Percentiles rank a stretch among this genome's conserved stretches.
Evolutionary conservation across 2,888 invertebrate species (phyloP).

Genomic region (Sminthurides aquaticus): DNA sequence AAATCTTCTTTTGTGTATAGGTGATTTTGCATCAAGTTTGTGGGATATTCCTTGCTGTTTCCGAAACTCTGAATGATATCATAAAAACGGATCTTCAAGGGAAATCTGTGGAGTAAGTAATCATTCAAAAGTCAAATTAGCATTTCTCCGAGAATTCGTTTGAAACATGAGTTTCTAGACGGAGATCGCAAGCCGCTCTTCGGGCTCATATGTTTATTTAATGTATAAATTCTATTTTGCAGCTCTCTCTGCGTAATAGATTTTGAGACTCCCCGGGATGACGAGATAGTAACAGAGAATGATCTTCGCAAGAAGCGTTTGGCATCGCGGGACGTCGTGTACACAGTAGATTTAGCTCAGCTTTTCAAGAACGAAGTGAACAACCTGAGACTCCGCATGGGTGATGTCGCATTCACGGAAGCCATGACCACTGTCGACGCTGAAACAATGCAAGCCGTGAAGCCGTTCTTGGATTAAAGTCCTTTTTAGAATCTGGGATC

Average conservation of each 20-base stretch:
- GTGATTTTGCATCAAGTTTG: slow-evolving; percentile 64
- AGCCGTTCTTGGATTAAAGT: slow-evolving; percentile 34
- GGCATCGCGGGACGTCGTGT: slow-evolving; percentile 68
- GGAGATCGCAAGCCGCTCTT: no score
- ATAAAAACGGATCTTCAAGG: slow-evolving; percentile 63
- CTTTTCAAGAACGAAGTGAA: slow-evolving; percentile 54
- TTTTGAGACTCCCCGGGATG: slow-evolving; percentile 45
- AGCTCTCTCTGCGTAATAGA: slow-evolving; percentile 42
- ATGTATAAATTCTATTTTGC: slow-evolving; percentile 13
- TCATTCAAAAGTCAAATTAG: no score
- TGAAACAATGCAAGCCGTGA: slow-evolving; percentile 60
- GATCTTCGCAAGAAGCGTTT: slow-evolving; percentile 64
- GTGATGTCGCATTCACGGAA: slow-evolving; percentile 65
- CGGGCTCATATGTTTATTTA: not conserved
- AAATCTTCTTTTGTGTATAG: slow-evolving; percentile 44
- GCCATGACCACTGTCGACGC: slow-evolving; percentile 65
- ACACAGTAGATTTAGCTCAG: slow-evolving; percentile 60
- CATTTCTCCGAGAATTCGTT: no score
- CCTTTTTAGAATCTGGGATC: not conserved
- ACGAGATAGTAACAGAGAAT: slow-evolving; percentile 62
- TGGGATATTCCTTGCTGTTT: slow-evolving; percentile 63
- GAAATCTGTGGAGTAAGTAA: slow-evolving; percentile 54
- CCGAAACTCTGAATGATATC: slow-evolving; percentile 72
- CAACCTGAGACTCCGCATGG: slow-evolving; percentile 65
- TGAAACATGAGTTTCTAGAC: no score